Base-by-base conservation (phyloP, 2,888 invertebrate species). In the Pharmacophagus antenor region DNA sequence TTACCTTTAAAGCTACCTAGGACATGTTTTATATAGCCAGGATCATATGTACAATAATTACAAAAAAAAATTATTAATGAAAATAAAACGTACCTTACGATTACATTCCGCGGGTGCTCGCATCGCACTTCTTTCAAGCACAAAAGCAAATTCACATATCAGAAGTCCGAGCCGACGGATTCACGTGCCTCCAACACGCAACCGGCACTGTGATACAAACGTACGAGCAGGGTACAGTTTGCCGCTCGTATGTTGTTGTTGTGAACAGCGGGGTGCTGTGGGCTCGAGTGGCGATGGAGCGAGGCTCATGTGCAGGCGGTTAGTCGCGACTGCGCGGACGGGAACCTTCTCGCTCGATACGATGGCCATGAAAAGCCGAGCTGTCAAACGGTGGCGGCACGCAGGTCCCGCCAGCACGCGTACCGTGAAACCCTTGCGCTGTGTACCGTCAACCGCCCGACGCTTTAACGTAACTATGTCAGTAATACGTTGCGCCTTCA, bases 331-430 rank as follows among this genome's bases (percentile, higher is more conserved):
- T 85, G 87, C 88, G 88, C 88, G 79, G 62, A 67, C 56, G 68
- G 73, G 69, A 63, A 73, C 77, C 65, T 74, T 72, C 70, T 79
- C 85, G 87, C 84, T 87, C 89, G 82, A 90, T 90, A 90, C 83
- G 70, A 75, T 86, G 89, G 84, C 89, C 90, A 89, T 90, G 89
- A 90, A 90, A 89, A 89, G 79, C 81, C 81, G 74, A 80, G 70
- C 87, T 89, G 89, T 88, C 89, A 89, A 86, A 84, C 83, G 81
- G 85, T 86, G 87, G 84, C 78, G 74, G 84, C 80, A 82, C 83
- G 84, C 83, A 85, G 81, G 80, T 81, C 47, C 63, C 60, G 56
- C 66, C 64, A 72, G 74, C 72, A 73, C 77, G 72, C 73, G 70
- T 67, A 63, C 66, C 70, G 69, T 64, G 62, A 58, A 58, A 49